These are phyloP conservation scores for Drosophila quasianomalipes DNA, from an alignment of 2,888 invertebrate genomes.

Conservation along the genomic window DNA sequence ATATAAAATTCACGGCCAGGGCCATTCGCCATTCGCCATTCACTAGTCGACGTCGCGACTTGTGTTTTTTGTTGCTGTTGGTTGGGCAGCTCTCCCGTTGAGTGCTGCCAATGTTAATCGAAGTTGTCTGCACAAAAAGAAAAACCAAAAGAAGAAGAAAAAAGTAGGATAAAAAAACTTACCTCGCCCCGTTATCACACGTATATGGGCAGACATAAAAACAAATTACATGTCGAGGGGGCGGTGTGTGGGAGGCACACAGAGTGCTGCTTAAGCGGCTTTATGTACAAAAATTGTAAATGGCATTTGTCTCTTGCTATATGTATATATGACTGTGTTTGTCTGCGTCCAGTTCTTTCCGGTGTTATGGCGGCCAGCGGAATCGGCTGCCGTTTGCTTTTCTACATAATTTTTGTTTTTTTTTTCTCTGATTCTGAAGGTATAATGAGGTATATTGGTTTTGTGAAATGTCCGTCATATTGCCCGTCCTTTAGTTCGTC, in stretches of 20 bases:
- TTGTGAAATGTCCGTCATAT: neutral
- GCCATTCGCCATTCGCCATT: constrained; percentile 54
- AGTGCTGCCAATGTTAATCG: constrained; percentile 80
- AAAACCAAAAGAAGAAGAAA: constrained; percentile 16
- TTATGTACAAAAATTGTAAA: constrained; percentile 81
- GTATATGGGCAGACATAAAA: constrained; percentile 81
- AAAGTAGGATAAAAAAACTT: constrained; percentile 13
- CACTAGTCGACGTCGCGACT: constrained; percentile 26
- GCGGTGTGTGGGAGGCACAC: constrained; percentile 6
- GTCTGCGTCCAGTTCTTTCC: constrained; percentile 71
- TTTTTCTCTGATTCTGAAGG: neutral
- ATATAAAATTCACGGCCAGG: constrained; percentile 79
- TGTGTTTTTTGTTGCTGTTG: constrained; percentile 39
- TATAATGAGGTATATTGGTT: neutral
- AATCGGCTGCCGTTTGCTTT: constrained; percentile 61
- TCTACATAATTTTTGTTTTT: constrained; percentile 32
- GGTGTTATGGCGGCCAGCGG: constrained; percentile 74
- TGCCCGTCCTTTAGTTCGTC: neutral
- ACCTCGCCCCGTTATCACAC: constrained; percentile 72
- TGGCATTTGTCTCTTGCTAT: constrained; percentile 68
- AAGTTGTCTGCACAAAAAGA: constrained; percentile 62
- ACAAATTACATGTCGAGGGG: constrained; percentile 70
- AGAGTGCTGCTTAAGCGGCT: constrained; percentile 78
- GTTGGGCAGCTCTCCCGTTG: constrained; percentile 12
- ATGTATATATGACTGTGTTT: constrained; percentile 21